Percentiles rank a stretch among this genome's conserved stretches.
These are phyloP conservation scores for Luehdorfia chinensis DNA, from an alignment of 1,140 invertebrate genomes.

Conservation along the genomic window DNA sequence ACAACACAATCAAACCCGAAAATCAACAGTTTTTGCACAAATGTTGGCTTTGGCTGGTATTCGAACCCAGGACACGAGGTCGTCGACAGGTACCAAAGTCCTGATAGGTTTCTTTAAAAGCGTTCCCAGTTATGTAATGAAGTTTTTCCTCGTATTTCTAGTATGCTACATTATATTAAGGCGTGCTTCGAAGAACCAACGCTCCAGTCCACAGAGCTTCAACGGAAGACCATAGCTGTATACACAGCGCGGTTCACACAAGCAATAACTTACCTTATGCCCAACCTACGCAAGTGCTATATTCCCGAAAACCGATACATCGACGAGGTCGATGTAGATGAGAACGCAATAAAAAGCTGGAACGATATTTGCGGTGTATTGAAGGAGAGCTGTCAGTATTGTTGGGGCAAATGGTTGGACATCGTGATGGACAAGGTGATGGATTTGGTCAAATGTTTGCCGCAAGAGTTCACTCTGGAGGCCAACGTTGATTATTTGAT, in stretches of 20 bases:
- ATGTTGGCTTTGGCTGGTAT: too few species aligned
- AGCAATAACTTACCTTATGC: slow-evolving; percentile 80
- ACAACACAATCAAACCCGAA: too few species aligned
- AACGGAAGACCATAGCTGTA: slow-evolving; percentile 62
- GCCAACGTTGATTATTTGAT: slow-evolving; percentile 74
- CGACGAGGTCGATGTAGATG: slow-evolving; percentile 32
- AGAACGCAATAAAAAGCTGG: slow-evolving; percentile 77
- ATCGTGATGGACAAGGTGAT: slow-evolving; percentile 64
- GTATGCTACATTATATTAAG: slow-evolving; percentile 76
- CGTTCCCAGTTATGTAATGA: too few species aligned
- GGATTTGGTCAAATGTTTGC: slow-evolving; percentile 47
- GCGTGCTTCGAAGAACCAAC: slow-evolving; percentile 75
- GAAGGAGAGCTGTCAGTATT: slow-evolving; percentile 77
- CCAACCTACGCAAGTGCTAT: slow-evolving; percentile 83
- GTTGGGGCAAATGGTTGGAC: slow-evolving; percentile 82
- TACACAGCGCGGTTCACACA: slow-evolving; percentile 79
- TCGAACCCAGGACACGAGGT: too few species aligned
- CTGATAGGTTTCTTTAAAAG: too few species aligned
- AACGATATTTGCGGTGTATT: slow-evolving; percentile 79
- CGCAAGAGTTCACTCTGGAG: slow-evolving; percentile 65
- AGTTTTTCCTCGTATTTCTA: too few species aligned
- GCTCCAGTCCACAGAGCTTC: slow-evolving; percentile 48
- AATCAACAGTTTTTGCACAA: too few species aligned
- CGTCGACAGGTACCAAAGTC: too few species aligned
- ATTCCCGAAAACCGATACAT: slow-evolving; percentile 62